phyloP scores from a whole-genome alignment of 2,888 invertebrate genomes.

The Scaptomyza polygonia region DNA sequence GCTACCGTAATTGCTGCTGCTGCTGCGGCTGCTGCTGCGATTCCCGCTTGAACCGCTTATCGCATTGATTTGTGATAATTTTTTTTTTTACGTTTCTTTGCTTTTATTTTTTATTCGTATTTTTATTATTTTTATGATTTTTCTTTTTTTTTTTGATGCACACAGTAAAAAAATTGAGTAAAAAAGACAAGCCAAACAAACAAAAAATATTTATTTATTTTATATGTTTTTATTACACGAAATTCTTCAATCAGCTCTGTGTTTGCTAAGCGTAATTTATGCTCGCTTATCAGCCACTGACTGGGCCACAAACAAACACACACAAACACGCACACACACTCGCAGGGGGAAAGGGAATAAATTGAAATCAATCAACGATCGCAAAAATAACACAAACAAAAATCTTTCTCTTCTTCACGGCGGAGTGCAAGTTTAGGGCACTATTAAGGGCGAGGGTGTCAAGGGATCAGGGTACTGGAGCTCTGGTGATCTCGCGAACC shows the following conservation, averaged over 20 bases:
- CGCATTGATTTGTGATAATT: constrained; percentile 71
- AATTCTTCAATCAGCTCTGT: constrained; percentile 51
- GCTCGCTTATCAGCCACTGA: constrained; percentile 54
- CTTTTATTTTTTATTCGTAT: constrained; percentile 8
- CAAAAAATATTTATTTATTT: no score
- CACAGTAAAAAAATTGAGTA: constrained; percentile 44
- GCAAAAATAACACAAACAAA: constrained; percentile 1
- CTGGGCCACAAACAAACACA: constrained; percentile 29
- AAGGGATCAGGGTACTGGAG: neutral
- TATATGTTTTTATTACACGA: constrained; percentile 19
- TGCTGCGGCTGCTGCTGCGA: constrained; percentile 16
- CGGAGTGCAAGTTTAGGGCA: neutral
- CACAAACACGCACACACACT: constrained; percentile 16
- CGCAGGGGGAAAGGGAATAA: constrained; percentile 6
- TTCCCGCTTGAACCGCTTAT: constrained; percentile 63
- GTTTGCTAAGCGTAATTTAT: constrained; percentile 54
- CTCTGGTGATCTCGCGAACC: neutral
- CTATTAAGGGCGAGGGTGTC: neutral
- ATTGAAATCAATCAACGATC: constrained; percentile 46
- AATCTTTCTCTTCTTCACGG: neutral
- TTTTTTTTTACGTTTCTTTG: constrained; percentile 41
- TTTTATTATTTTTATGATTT: constrained; percentile 11
- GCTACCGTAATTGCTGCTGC: constrained; percentile 40
- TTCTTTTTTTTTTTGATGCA: constrained; percentile 15
- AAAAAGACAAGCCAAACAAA: constrained; percentile 35